phyloP scores from a whole-genome alignment of 1,140 invertebrate species.

The Tetramorium parvispinum region DNA sequence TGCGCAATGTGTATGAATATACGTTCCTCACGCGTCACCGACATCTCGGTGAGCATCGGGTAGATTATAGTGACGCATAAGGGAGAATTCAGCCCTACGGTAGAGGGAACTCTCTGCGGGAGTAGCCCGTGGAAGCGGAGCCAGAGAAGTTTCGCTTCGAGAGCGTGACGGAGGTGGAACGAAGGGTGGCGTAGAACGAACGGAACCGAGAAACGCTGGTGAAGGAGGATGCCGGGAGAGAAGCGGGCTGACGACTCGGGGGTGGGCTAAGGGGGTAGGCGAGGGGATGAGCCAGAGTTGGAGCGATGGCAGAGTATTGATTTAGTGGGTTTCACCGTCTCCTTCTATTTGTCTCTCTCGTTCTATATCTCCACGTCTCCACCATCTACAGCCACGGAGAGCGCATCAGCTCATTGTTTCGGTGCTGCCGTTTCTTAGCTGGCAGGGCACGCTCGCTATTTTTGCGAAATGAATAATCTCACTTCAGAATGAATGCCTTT shows the following conservation, averaged over 20 bases:
- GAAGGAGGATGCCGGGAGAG: constrained; percentile 64
- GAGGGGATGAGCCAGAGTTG: constrained; percentile 83
- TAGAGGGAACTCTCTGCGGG: constrained; percentile 81
- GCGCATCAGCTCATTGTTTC: constrained; percentile 74
- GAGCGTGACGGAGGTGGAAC: constrained; percentile 84
- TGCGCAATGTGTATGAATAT: constrained; percentile 3
- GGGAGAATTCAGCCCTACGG: constrained; percentile 74
- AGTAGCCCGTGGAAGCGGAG: constrained; percentile 81
- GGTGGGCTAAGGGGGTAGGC: constrained; percentile 69
- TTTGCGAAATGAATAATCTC: constrained; percentile 23
- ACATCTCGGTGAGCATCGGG: constrained; percentile 76
- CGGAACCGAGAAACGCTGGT: constrained; percentile 67
- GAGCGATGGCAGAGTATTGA: constrained; percentile 87
- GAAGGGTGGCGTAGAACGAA: constrained; percentile 80
- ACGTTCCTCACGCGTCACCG: constrained; percentile 76
- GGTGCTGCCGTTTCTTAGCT: constrained; percentile 70
- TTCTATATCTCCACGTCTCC: constrained; percentile 73
- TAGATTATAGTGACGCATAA: constrained; percentile 59
- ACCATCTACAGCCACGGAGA: constrained; percentile 56
- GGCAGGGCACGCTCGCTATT: constrained; percentile 46
- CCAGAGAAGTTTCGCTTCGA: constrained; percentile 84
- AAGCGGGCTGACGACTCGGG: constrained; percentile 45
- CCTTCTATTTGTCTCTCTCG: constrained; percentile 83
- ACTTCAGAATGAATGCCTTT: neutral
- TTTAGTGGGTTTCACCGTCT: constrained; percentile 86